Conservation (phyloP, 2,888 invertebrate species). For the Ecliptopera silaceata region DNA sequence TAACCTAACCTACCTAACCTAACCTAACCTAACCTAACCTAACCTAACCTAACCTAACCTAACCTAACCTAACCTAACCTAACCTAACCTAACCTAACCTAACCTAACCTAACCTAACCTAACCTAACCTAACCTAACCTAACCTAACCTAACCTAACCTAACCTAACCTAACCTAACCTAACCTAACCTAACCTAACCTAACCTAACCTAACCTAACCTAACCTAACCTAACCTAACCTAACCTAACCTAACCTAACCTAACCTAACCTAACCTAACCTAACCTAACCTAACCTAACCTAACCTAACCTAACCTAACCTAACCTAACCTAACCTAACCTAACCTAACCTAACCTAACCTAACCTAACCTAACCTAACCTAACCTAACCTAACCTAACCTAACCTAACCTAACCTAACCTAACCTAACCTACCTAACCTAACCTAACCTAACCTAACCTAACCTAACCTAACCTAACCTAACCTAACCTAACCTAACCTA, state of each 20-base stretch:
- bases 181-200: conserved; percentile 14
- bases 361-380: conserved; percentile 12
- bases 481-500: conserved; percentile 15
- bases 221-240: conserved; percentile 13
- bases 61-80: conserved; percentile 15
- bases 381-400: conserved; percentile 13
- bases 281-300: conserved; percentile 11
- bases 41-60: conserved; percentile 20
- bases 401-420: conserved; percentile 15
- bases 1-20: conserved; percentile 27
- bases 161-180: conserved; percentile 12
- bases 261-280: conserved; percentile 13
- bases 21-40: conserved; percentile 26
- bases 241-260: conserved; percentile 9
- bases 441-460: conserved; percentile 14
- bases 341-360: conserved; percentile 14
- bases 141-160: conserved; percentile 13
- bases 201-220: conserved; percentile 13
- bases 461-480: conserved; percentile 15
- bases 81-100: conserved; percentile 11
- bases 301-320: conserved; percentile 13
- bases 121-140: conserved; percentile 14
- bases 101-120: conserved; percentile 13
- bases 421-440: conserved; percentile 14
- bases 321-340: conserved; percentile 13